A percentile compares a stretch with the other conserved stretches of the same genome.
Evolutionary conservation across 2,113 vertebrate genomes (phyloP).

Genomic region (Boleophthalmus pectinirostris): DNA sequence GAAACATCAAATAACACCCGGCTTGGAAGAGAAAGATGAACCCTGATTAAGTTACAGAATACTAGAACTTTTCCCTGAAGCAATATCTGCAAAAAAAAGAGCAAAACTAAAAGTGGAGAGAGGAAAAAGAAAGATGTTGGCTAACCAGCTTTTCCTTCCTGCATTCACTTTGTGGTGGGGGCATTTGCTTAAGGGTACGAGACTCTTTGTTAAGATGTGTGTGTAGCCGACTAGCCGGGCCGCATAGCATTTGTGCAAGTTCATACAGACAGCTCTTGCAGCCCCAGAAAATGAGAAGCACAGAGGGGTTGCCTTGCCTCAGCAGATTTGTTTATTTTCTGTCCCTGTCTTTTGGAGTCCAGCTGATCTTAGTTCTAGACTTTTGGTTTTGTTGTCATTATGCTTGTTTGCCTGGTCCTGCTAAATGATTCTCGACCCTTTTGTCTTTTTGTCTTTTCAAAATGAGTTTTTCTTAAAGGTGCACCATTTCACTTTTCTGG

Average conservation of each 20-base stretch:
- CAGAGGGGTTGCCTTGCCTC: not conserved
- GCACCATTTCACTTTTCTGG: too few species aligned
- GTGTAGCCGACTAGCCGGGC: not conserved
- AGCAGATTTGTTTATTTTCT: slow-evolving; percentile 21
- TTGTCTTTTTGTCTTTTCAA: slow-evolving; percentile 11
- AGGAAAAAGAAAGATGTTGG: slow-evolving; percentile 48
- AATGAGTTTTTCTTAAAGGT: too few species aligned
- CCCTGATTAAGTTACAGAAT: slow-evolving; percentile 38
- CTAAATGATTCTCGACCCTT: slow-evolving; percentile 7
- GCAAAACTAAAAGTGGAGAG: slow-evolving; percentile 35
- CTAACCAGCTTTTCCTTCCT: slow-evolving; percentile 20
- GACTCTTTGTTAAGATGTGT: slow-evolving; percentile 36
- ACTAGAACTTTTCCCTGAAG: slow-evolving; percentile 18
- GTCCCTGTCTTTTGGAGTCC: not conserved
- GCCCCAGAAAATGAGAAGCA: slow-evolving; percentile 11
- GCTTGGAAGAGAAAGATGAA: slow-evolving; percentile 19
- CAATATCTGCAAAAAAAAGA: slow-evolving; percentile 43
- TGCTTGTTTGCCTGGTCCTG: not conserved
- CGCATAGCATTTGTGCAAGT: slow-evolving; percentile 7
- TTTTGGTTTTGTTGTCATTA: not conserved
- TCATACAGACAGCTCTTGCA: slow-evolving; percentile 15
- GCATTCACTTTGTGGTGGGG: slow-evolving; percentile 33
- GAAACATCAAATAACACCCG: slow-evolving; percentile 1
- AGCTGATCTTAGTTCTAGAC: not conserved
- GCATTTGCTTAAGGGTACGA: slow-evolving; percentile 33